Evolutionary conservation across 2,113 vertebrate species (phyloP).

Genomic region (Indicator maculatus): DNA sequence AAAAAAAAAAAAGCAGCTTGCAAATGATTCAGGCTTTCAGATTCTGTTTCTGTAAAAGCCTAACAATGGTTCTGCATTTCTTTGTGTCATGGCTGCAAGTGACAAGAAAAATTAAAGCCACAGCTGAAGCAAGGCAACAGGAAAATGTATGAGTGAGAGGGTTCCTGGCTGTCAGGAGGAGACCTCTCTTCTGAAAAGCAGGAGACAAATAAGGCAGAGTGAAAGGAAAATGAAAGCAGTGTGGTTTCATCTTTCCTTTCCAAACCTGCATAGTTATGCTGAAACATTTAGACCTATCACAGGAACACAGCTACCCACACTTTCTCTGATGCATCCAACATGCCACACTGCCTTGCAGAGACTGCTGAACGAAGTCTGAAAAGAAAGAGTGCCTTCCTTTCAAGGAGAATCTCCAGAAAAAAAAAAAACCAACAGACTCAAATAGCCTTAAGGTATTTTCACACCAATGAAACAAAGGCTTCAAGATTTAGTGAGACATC

Average conservation of each 20-base stretch:
- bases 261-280: not conserved
- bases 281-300: not conserved
- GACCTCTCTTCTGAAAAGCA: not conserved
- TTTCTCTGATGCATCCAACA: accelerated
- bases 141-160: not conserved
- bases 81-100: not conserved
- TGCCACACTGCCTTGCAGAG: not conserved
- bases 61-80: not conserved
- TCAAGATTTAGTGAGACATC: not conserved
- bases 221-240: not conserved
- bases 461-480: not conserved
- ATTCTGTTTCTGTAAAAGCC: not conserved
- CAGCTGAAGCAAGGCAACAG: not conserved
- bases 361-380: not conserved
- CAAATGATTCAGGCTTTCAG: not conserved
- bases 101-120: not conserved
- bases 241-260: not conserved
- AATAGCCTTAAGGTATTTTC: not conserved
- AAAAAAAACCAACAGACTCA: accelerated
- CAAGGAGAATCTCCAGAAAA: not conserved
- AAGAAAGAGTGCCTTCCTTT: not conserved
- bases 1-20: not conserved
- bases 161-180: not conserved
- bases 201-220: not conserved
- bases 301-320: not conserved